Base-by-base conservation (phyloP, 2,888 invertebrate genomes). In the Crepidodera aurea region DNA sequence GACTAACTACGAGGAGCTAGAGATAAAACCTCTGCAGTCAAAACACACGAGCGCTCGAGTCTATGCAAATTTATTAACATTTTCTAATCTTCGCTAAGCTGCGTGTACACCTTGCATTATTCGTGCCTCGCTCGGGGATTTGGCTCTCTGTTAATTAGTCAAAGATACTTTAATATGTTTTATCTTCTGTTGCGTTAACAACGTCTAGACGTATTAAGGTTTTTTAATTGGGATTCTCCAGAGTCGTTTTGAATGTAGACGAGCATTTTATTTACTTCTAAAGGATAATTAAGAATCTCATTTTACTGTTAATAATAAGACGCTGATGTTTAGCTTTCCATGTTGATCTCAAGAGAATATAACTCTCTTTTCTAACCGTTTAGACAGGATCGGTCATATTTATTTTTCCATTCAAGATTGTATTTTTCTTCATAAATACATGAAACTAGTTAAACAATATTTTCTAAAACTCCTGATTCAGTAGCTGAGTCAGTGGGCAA, bases 51-150 rank as follows among this genome's bases (percentile, higher is more conserved):
- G 59, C 60, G 50, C 61, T 53, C 46, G 54, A 67, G 65, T 65
- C 68, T 65, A 69, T 70, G 65, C 67, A 68, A 70, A 70, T 68
- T 67, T 67, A 69, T 65, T 40, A 55, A 53, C 62, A 53, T 57
- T 60, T 40, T 62, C 68, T 68, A 68, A 68, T 68, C 66, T 63
- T 48, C 51, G 32, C 55, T 61, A 51, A 54, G 61, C 63, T 56
- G 65, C 63, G 65, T 65, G 63, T 62, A 65, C 63, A 67, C 63
- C 62, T 64, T 57, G 40, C 22, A 50, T 55, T 60, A 60, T 55
- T 60, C 15, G 25, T 15, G 34, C 40, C 13, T 42, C 19, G 27
- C 19, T 54, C 16, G 7, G 46, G 25, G 53, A 60, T 44, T 34
- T 48, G 37, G 51, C 32, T 51, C 57, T 16, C 58, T 44, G 51